Conservation (phyloP, 2,113 vertebrate genomes). For the Gulo gulo region DNA sequence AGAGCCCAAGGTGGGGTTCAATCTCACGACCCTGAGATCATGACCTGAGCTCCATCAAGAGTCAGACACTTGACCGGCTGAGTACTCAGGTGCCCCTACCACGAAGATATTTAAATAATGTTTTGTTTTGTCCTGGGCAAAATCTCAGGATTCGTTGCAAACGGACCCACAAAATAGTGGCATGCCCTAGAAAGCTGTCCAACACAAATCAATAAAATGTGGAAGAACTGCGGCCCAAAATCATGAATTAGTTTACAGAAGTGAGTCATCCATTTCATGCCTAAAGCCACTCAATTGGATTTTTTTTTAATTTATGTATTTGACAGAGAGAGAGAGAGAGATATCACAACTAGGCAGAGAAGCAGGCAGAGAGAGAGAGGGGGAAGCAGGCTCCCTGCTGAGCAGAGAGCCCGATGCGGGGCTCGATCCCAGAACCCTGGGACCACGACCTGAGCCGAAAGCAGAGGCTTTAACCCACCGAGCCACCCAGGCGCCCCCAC, state of each 20-base stretch:
- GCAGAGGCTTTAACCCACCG: no score
- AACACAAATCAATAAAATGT: conserved; percentile 5
- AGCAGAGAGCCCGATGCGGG: no score
- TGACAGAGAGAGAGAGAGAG: no score
- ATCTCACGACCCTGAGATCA: background rate
- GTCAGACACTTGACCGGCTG: background rate
- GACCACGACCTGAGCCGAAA: no score
- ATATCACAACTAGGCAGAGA: no score
- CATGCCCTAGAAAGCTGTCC: background rate
- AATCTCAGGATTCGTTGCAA: conserved; percentile 29
- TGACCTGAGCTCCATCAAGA: background rate
- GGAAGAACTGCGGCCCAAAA: conserved; percentile 13
- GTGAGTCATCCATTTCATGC: background rate
- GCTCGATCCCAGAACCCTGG: no score
- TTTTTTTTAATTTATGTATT: background rate
- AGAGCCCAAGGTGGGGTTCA: no score
- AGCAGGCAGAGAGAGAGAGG: no score
- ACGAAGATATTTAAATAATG: background rate
- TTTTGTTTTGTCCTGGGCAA: background rate
- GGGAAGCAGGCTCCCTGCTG: no score
- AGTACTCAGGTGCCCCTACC: background rate
- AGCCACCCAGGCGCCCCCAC: no score
- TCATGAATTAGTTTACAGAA: background rate
- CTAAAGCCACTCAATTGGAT: background rate
- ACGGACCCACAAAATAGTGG: background rate